Percentiles rank a stretch among this genome's conserved stretches.
These are phyloP conservation scores for Falco cherrug DNA, from an alignment of 2,797 vertebrate genomes.

Conservation along the genomic window DNA sequence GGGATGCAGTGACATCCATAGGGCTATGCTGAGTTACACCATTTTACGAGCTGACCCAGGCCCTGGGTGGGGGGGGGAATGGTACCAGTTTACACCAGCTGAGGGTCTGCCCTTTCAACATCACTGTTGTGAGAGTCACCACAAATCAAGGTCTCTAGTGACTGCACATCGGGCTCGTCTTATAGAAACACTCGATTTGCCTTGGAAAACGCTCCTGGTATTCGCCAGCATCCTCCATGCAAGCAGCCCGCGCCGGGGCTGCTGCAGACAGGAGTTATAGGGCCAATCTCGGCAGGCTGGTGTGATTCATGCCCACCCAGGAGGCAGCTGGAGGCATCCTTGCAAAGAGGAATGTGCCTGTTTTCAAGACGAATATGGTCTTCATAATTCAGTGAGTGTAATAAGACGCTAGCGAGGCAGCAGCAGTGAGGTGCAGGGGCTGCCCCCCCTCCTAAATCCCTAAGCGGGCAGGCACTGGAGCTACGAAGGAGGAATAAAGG, in stretches of 20 bases:
- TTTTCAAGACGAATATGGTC: slow-evolving; percentile 41
- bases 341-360: slow-evolving; percentile 2
- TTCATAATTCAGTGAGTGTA: slow-evolving; percentile 39
- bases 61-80: not conserved
- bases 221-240: not conserved
- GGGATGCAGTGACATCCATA: not conserved
- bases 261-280: not conserved
- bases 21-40: not conserved
- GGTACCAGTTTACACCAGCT: not conserved
- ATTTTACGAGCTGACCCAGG: not conserved
- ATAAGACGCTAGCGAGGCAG: slow-evolving; percentile 70
- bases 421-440: slow-evolving; percentile 67
- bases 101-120: not conserved
- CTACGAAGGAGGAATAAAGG: slow-evolving; percentile 46
- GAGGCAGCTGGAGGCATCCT: not conserved
- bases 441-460: slow-evolving; percentile 61
- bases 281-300: not conserved
- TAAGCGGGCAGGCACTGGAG: slow-evolving; percentile 6
- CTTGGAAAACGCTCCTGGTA: not conserved
- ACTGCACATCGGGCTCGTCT: not conserved
- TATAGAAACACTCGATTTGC: not conserved
- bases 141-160: not conserved
- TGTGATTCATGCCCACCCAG: slow-evolving; percentile 10
- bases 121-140: not conserved
- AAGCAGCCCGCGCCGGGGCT: not conserved